phyloP scores from a whole-genome alignment of 2,113 vertebrate genomes.

The Charina bottae region DNA sequence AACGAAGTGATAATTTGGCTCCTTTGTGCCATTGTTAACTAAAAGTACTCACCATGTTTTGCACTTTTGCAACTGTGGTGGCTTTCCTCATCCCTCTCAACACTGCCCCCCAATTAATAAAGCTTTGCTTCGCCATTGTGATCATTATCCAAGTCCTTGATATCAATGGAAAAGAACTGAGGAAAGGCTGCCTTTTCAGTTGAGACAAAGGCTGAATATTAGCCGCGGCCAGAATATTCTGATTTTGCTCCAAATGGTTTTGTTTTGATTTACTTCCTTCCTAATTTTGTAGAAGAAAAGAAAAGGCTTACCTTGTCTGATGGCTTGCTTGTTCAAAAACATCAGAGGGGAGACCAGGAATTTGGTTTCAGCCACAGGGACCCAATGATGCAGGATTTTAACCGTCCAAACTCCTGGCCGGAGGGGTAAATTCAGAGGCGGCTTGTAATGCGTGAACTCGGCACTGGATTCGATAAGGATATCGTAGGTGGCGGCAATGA shows the following conservation, averaged over 20 bases:
- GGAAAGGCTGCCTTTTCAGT: not conserved
- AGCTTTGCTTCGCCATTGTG: not conserved
- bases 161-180: not conserved
- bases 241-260: not conserved
- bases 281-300: not conserved
- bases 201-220: not conserved
- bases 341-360: conserved; percentile 91
- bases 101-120: not conserved
- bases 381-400: conserved; percentile 95
- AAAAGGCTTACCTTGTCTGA: conserved; percentile 84
- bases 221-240: not conserved
- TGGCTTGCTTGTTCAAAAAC: conserved; percentile 89
- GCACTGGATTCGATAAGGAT: conserved; percentile 93
- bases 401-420: conserved; percentile 93
- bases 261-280: not conserved
- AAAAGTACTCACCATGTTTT: no score
- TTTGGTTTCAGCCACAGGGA: conserved; percentile 90
- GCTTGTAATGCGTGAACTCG: conserved; percentile 96
- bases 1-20: no score
- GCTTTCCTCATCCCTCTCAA: not conserved
- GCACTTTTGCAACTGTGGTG: not conserved
- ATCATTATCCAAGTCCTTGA: not conserved
- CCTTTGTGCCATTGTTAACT: no score
- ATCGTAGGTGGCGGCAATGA: conserved; percentile 97
- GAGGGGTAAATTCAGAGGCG: conserved; percentile 92